Base-by-base conservation (phyloP, 2,797 vertebrate genomes). In the Chelidonichthys spinosus region DNA sequence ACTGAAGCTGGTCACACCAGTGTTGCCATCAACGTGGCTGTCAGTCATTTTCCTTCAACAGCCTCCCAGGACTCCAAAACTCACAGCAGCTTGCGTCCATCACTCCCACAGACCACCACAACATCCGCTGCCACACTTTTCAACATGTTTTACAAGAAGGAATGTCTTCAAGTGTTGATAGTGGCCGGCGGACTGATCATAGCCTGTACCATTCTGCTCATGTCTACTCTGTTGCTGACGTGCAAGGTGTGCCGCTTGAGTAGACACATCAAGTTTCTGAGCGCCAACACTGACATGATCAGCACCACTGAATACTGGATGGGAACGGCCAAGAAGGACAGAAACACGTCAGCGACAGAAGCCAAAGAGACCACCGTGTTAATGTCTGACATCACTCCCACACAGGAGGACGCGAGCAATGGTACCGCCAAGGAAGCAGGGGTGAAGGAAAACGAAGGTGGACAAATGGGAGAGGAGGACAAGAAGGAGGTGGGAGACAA, bases 231-330 rank as follows among this genome's bases (percentile, higher is more conserved):
- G 17, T 0, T 71, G 0, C 49, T 94, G 76, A 2, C 64, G 0
- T 88, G 62, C 0, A 92, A 86, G 61, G 68, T 94, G 39, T 89
- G 86, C n/a, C 69, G 74, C 32, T 32, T 92, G 66, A 86, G 39
- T 33, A 42, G 36, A 52, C 74, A 13, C 39, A 14, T 83, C 69
- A 83, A 52, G 52, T 40, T 2, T 3, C 74, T 88, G 69, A 76
- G 52, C 18, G 37, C 7, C 61, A 18, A 77, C 3, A 2, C 0
- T 0, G 86, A 92, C 46, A 53, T 88, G 69, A 58, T 82, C 76
- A 78, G 72, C 73, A 62, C 39, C 72, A 4, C 70, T 0, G 81
- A 82, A 6, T 72, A 74, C 81, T 42, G 56, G 54, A 11, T 53
- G 40, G 72, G 15, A 58, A 71, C 37, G 0, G 40, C 44, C 59